Percentiles rank a stretch among this genome's conserved stretches.
phyloP scores from a whole-genome alignment of 2,797 vertebrate species.

The Danio aesculapii region DNA sequence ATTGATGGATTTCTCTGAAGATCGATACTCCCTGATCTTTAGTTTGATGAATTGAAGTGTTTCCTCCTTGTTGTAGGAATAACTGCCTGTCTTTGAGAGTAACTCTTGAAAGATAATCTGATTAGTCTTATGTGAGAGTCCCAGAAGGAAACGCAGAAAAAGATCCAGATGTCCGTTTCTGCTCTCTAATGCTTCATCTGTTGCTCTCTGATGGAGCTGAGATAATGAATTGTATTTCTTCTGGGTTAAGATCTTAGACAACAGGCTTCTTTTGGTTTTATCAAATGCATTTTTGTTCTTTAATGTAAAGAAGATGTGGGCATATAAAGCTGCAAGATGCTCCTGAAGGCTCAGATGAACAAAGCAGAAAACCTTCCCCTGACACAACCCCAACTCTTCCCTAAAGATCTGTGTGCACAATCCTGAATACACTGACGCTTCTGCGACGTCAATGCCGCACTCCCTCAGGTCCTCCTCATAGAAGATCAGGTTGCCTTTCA shows the following conservation, averaged over 20 bases:
- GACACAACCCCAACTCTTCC: neutral
- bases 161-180: neutral
- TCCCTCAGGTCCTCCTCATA: neutral
- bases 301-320: neutral
- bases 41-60: neutral
- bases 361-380: slow-evolving; percentile 3
- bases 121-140: neutral
- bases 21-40: neutral
- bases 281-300: neutral
- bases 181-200: neutral
- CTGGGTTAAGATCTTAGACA: no score
- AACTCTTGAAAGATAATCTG: neutral
- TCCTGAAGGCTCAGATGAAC: neutral
- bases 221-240: neutral
- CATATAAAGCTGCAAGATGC: neutral
- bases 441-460: neutral
- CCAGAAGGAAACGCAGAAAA: neutral
- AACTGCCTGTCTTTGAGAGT: neutral
- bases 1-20: slow-evolving; percentile 5
- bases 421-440: no score
- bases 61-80: neutral
- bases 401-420: no score
- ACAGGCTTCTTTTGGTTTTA: no score
- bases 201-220: neutral
- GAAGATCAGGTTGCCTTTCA: no score